Conservation (phyloP, 2,113 vertebrate species). For the Leptobrachium ailaonicum region DNA sequence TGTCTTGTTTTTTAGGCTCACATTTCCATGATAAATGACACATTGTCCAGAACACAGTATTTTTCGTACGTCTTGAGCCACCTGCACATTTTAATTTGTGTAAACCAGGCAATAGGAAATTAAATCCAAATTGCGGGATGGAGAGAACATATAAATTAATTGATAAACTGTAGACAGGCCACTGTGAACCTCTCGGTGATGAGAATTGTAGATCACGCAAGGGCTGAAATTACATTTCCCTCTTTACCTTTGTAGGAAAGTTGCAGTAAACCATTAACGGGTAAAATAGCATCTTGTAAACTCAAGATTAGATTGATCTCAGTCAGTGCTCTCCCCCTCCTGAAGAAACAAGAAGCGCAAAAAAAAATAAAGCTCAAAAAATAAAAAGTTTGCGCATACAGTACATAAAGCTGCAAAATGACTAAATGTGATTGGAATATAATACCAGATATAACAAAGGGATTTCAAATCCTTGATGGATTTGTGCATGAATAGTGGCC, state of each 20-base stretch:
- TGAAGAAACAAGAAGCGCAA: neutral
- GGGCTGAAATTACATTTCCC: slow-evolving; percentile 49
- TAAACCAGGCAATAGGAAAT: slow-evolving; percentile 56
- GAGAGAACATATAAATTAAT: slow-evolving; percentile 54
- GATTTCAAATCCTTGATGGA: neutral
- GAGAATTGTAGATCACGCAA: slow-evolving; percentile 41
- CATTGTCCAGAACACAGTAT: slow-evolving; percentile 58
- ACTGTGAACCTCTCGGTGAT: slow-evolving; percentile 42
- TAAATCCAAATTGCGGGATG: slow-evolving; percentile 54
- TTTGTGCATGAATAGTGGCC: neutral
- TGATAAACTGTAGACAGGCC: slow-evolving; percentile 55
- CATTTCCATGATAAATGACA: slow-evolving; percentile 63
- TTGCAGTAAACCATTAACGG: neutral
- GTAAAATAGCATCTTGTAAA: slow-evolving; percentile 32
- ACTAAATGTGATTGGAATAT: neutral
- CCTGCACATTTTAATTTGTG: slow-evolving; percentile 58
- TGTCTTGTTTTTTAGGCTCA: slow-evolving; percentile 40
- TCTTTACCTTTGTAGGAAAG: slow-evolving; percentile 12
- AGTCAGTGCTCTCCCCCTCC: neutral
- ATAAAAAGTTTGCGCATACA: neutral
- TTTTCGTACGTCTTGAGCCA: slow-evolving; percentile 58
- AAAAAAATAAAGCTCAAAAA: slow-evolving; percentile 1
- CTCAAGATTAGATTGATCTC: slow-evolving; percentile 20
- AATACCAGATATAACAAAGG: neutral
- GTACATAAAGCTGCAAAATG: slow-evolving; percentile 14